phyloP scores from a whole-genome alignment of 2,888 invertebrate species.

The Crioceris asparagi region DNA sequence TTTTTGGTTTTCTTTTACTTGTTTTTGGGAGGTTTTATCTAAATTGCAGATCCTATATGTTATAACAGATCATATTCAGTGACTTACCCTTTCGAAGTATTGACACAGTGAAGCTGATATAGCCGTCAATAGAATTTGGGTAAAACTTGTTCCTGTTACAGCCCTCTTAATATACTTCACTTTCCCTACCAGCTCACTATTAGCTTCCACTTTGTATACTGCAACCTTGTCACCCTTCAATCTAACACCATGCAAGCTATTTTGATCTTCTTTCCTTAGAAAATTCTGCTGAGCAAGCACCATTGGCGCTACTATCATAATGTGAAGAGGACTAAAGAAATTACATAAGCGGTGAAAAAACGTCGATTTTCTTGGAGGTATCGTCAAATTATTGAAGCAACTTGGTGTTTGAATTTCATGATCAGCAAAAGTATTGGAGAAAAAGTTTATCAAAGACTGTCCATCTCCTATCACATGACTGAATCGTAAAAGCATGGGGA shows the following conservation, averaged over 20 bases:
- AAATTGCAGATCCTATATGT: too few relatives aligned
- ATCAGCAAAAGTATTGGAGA: background rate
- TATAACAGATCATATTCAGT: too few relatives aligned
- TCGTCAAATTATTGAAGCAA: background rate
- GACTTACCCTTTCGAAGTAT: too few relatives aligned
- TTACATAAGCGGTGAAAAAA: too few relatives aligned
- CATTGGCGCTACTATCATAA: too few relatives aligned
- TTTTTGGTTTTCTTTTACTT: too few relatives aligned
- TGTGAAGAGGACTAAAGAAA: too few relatives aligned
- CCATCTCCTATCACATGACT: background rate
- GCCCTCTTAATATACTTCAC: background rate
- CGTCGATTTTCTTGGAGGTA: background rate
- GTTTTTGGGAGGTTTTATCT: too few relatives aligned
- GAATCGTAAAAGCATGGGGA: background rate
- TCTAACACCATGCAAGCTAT: background rate
- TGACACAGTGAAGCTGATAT: too few relatives aligned
- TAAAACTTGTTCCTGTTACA: background rate
- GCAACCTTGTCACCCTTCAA: background rate
- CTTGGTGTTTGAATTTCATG: background rate
- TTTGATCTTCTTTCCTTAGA: background rate
- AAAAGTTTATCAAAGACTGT: background rate
- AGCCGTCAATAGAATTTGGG: background rate
- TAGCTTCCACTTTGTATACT: background rate
- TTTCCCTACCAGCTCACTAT: background rate
- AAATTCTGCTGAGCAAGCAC: too few relatives aligned